A percentile compares a stretch with the other conserved stretches of the same genome.
These are phyloP conservation scores for Merluccius polli DNA, from an alignment of 2,797 vertebrate genomes.

Conservation along the genomic window DNA sequence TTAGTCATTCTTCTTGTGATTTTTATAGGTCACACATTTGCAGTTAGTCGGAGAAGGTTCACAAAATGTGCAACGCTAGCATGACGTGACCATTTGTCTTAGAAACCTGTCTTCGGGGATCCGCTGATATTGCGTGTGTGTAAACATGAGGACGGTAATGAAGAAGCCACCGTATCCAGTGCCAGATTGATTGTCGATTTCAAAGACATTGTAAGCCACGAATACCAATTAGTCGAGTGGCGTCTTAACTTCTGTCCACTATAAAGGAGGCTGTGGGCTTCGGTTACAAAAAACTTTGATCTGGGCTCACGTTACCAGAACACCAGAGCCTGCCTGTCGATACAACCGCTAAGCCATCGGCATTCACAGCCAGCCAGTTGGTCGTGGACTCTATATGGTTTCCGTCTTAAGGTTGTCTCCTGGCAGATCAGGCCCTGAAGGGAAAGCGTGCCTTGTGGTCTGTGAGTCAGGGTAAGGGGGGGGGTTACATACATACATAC, in stretches of 20 bases:
- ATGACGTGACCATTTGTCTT: background rate
- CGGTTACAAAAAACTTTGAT: background rate
- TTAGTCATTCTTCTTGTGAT: too few species aligned
- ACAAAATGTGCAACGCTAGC: background rate
- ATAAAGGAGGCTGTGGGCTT: background rate
- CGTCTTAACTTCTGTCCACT: background rate
- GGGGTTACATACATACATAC: background rate
- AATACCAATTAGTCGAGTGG: background rate
- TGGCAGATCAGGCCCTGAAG: constrained; percentile 24
- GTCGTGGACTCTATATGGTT: background rate
- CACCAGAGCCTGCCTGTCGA: background rate
- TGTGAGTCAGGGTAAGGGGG: constrained; percentile 23
- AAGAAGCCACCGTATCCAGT: background rate
- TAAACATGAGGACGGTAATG: background rate
- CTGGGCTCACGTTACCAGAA: background rate
- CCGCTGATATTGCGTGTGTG: background rate
- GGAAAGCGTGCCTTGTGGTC: constrained; percentile 3
- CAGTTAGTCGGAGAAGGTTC: background rate
- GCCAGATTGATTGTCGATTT: background rate
- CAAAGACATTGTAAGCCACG: background rate
- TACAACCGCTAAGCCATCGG: background rate
- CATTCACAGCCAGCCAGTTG: background rate
- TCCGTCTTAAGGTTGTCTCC: constrained; percentile 5
- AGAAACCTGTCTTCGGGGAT: background rate
- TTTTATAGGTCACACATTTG: background rate